These are phyloP conservation scores for Paramisgurnus dabryanus DNA, from an alignment of 2,113 vertebrate genomes.

Conservation along the genomic window DNA sequence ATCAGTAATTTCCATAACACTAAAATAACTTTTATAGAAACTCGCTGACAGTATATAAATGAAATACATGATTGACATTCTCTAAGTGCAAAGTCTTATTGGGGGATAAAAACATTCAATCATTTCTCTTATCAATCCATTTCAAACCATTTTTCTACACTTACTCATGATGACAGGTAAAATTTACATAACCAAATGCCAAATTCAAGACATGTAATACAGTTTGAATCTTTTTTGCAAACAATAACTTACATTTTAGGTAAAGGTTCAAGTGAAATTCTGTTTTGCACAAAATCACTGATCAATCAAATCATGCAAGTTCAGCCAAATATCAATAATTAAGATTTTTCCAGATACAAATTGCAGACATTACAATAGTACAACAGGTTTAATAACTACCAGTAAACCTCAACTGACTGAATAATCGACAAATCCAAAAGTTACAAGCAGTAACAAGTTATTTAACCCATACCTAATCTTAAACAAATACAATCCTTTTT, in stretches of 20 bases:
- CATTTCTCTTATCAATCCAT: neutral
- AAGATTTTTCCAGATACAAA: too few species aligned
- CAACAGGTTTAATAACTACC: neutral
- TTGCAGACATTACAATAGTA: neutral
- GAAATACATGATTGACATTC: too few species aligned
- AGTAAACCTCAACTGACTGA: neutral
- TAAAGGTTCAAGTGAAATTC: neutral
- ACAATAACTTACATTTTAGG: neutral
- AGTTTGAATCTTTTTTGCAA: neutral
- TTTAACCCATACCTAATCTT: neutral
- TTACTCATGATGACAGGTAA: neutral
- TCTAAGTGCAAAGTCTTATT: neutral
- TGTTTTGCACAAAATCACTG: too few species aligned
- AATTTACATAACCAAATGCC: neutral
- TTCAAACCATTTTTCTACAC: neutral
- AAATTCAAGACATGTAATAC: conserved; percentile 11
- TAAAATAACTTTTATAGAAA: neutral
- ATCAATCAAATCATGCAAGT: neutral
- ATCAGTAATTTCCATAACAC: too few species aligned
- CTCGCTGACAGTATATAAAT: neutral
- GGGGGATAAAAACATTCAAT: neutral
- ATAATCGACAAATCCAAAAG: neutral
- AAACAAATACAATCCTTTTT: neutral
- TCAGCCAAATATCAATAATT: neutral
- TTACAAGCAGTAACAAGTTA: neutral